Evolutionary conservation across 1,140 invertebrate genomes (phyloP), one percentile per base, ranked within the genome.

Genomic region (Trinorchestia longiramus): DNA sequence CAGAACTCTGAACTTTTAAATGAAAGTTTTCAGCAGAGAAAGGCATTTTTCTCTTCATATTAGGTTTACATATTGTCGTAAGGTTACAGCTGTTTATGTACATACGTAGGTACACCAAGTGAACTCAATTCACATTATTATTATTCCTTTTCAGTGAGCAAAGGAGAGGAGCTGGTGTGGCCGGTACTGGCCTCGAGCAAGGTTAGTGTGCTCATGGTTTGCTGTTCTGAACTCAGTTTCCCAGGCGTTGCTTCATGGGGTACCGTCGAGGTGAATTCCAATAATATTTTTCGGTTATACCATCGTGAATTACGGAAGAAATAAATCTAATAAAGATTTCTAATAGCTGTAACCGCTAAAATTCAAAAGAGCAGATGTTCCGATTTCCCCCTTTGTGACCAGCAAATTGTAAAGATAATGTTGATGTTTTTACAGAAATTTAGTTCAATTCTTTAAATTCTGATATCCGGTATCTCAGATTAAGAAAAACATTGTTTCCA

Each of bases 111-210:
- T 77, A 28, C 8, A 90, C 4, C n/a, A 90, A 90, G 4, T 43
- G 88, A 90, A 42, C 36, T 43, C 8, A 94, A 4, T 94, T 94
- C n/a, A 44, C 44, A 43, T n/a, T 47, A 94, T 17, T n/a, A n/a
- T n/a, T 44, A 47, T 94, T 45, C 23, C 43, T 45, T 94, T 94
- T 43, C 92, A 94, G 92, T 94, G 43, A 47, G 92, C 92, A 94
- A 94, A 94, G 92, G 92, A 44, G 92, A 47, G 19, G 92, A 94
- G 40, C 92, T 94, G 19, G 92, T 94, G 44, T 94, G 92, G 92
- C 92, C 92, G 43, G 92, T 94, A 44, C 44, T 94, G 17, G 92
- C 92, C 11, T 94, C 92, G 40, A 94, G 92, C 92, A 94, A 94
- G 92, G 92, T 94, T 28, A 43, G 92, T 90, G 41, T 0, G 87